Base-by-base conservation (phyloP, 2,797 vertebrate genomes). In the Emydoidea blandingii region DNA sequence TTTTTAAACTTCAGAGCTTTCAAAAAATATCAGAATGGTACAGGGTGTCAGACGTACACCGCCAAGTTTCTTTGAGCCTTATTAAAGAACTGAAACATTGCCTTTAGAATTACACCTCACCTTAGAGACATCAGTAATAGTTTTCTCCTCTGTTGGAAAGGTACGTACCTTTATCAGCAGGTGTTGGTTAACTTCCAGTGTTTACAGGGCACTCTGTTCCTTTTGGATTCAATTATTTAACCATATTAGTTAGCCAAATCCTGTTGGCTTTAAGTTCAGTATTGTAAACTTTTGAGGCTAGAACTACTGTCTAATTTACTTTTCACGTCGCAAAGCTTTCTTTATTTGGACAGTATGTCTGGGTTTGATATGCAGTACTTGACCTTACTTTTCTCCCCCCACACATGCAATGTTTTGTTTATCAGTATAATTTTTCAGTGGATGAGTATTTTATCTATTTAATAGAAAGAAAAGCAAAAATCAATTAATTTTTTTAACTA, bases 151-250 rank as follows among this genome's bases (percentile, higher is more conserved):
- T 83, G 6, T 95, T 92, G 90, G 86, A 89, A 92, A 96, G 86
- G 72, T 91, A 29, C 89, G 84, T 49, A 1, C 56, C 90, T 57
- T 92, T 85, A 81, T 54, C n/a, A 87, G 95, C 92, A 53, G 88
- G 89, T 93, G 2, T 84, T 96, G 94, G 87, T 80, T 95, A 93
- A 90, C 90, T 94, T 97, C 94, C 89, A 83, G 84, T 97, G 97
- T 97, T 97, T 97, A 97, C 96, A 97, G 93, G 93, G 95, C 92
- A 16, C 86, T 92, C 68, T 94, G 95, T 97, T 97, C 95, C 95
- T 95, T 72, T 95, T 97, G 95, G 91, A 87, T 95, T 96, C 95
- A 92, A 79, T 88, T 94, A 96, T 97, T 96, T 96, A 97, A 92
- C 80, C 85, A 53, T 95, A 78, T 93, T 92, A 87, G 86, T 97